Conservation (phyloP, 2,797 vertebrate genomes). For the Momotus momota region DNA sequence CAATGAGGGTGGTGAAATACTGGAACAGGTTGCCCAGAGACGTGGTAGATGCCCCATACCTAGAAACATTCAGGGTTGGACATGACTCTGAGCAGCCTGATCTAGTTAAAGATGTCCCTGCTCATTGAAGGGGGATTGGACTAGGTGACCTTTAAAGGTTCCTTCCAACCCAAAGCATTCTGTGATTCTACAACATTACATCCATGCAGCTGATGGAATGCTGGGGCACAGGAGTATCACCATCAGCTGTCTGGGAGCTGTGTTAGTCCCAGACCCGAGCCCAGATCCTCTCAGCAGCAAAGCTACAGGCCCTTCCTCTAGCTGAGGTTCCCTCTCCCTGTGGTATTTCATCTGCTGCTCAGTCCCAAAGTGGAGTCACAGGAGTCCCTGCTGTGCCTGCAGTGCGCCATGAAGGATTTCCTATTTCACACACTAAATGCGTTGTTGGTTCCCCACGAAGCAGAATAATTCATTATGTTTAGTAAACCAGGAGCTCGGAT, state of each 20-base stretch:
- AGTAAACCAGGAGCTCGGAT: slow-evolving; percentile 34
- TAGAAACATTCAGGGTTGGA: neutral
- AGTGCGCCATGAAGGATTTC: neutral
- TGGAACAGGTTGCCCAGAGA: neutral
- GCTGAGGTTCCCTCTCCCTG: rapidly evolving
- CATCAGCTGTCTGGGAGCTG: neutral
- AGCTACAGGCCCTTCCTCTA: neutral
- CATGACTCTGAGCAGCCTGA: neutral
- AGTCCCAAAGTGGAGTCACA: neutral
- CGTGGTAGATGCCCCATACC: neutral
- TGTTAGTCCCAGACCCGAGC: neutral
- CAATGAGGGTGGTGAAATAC: neutral
- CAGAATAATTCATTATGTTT: slow-evolving; percentile 49
- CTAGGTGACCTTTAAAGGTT: neutral
- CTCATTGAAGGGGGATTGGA: neutral
- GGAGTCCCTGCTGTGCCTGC: neutral
- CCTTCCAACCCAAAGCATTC: neutral
- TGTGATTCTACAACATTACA: neutral
- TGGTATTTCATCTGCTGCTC: neutral
- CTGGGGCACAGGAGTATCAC: too few relatives aligned
- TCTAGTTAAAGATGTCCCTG: neutral
- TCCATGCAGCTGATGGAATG: neutral
- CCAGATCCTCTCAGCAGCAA: neutral
- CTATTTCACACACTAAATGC: neutral
- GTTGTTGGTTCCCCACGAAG: neutral